Conservation (phyloP, 2,888 invertebrate genomes). For the Octodonta nipae region DNA sequence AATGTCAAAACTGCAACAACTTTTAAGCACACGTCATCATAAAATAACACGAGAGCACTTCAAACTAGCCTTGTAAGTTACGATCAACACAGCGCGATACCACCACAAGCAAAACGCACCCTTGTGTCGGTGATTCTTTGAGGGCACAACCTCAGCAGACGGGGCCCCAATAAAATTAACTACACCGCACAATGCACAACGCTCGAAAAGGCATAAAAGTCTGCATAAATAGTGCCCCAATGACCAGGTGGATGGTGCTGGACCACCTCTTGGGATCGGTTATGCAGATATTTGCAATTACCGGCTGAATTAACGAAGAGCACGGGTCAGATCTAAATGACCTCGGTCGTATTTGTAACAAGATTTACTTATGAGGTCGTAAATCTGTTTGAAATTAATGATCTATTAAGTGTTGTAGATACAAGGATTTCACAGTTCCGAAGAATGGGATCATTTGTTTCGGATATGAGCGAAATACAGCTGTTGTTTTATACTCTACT, state of each 20-base stretch:
- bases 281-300: constrained; percentile 1
- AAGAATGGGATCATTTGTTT: too few species aligned
- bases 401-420: too few species aligned
- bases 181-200: constrained; percentile 27
- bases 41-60: constrained; percentile 2
- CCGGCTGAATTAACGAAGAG: not conserved
- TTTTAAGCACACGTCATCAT: not conserved
- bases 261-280: constrained; percentile 1
- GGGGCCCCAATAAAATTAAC: constrained; percentile 2
- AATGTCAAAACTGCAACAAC: not conserved
- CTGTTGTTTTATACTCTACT: too few species aligned
- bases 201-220: constrained; percentile 34
- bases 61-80: constrained; percentile 1
- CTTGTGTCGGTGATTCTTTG: not conserved
- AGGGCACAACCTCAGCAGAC: not conserved
- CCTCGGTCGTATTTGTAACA: too few species aligned
- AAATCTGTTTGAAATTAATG: too few species aligned
- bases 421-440: too few species aligned
- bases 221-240: constrained; percentile 34
- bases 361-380: too few species aligned
- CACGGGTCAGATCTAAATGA: too few species aligned
- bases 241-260: constrained; percentile 27
- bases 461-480: too few species aligned
- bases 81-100: not conserved
- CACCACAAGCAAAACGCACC: not conserved